Evolutionary conservation across 1,140 invertebrate genomes (phyloP).

Genomic region (Rhagoletis zephyria): DNA sequence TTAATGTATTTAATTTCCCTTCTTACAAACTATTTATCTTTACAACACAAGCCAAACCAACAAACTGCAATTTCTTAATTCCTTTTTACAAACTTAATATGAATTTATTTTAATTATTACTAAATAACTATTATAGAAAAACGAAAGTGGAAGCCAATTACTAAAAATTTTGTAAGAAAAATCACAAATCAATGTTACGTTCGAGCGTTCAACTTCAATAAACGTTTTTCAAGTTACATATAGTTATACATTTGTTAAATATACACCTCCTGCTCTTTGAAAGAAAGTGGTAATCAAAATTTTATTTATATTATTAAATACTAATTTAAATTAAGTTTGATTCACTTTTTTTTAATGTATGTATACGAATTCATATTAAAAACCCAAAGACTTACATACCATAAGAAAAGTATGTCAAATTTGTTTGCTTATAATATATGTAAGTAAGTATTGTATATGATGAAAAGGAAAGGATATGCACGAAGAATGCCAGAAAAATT

Average conservation of each 20-base stretch:
- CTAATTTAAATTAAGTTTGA: conserved; percentile 4
- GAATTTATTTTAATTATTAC: not conserved
- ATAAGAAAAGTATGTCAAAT: not conserved
- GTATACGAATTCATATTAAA: not conserved
- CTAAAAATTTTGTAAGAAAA: not conserved
- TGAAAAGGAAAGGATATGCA: not conserved
- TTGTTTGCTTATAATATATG: not conserved
- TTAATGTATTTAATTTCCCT: no score
- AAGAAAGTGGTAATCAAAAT: no score
- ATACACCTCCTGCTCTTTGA: no score
- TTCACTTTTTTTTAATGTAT: not conserved
- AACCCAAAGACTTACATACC: not conserved
- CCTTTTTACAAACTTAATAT: conserved; percentile 14
- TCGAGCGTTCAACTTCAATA: no score
- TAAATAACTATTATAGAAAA: not conserved
- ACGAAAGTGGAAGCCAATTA: conserved; percentile 31
- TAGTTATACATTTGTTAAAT: no score
- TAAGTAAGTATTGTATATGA: not conserved
- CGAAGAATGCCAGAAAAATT: no score
- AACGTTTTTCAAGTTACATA: no score
- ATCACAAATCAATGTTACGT: not conserved
- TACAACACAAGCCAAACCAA: no score
- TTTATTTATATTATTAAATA: not conserved
- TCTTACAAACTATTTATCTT: no score
- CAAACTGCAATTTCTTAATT: not conserved